Evolutionary conservation across 2,797 vertebrate species (phyloP).

Genomic region (Hirundo rustica): DNA sequence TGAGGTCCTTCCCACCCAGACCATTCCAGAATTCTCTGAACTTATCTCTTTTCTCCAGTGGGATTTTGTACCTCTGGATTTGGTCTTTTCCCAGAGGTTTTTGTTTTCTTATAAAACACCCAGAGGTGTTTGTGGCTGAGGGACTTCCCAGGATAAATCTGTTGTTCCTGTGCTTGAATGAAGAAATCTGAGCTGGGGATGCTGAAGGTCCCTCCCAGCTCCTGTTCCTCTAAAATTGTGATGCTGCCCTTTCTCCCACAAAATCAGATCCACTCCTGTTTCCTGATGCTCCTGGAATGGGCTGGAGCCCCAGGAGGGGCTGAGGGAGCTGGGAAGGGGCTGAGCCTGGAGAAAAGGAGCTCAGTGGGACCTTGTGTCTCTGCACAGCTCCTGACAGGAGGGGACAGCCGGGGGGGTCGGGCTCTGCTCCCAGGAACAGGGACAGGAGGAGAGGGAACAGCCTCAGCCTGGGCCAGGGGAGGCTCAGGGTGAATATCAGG

Average conservation of each 20-base stretch:
- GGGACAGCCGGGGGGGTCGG: not conserved
- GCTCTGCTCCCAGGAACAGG: not conserved
- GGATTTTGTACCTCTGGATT: not conserved
- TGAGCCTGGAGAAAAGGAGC: not conserved
- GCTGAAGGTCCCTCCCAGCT: not conserved
- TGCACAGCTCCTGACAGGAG: not conserved
- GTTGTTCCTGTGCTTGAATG: fast-evolving
- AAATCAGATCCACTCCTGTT: not conserved
- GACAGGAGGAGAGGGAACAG: not conserved
- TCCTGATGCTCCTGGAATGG: not conserved
- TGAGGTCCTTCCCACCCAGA: not conserved
- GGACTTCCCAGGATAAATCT: not conserved
- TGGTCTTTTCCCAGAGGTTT: not conserved
- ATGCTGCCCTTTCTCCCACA: not conserved
- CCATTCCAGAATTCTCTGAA: not conserved
- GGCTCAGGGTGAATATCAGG: fast-evolving
- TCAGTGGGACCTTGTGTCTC: not conserved
- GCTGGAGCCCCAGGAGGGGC: not conserved
- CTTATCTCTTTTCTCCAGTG: fast-evolving
- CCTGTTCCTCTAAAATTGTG: not conserved
- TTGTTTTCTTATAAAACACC: not conserved
- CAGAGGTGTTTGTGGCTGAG: not conserved
- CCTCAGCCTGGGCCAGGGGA: not conserved
- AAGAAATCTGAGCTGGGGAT: not conserved
- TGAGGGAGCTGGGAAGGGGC: not conserved